Evolutionary conservation across 1,140 invertebrate species (phyloP), one percentile per base, ranked within the genome.

Genomic region (Drosophila chauvacae): DNA sequence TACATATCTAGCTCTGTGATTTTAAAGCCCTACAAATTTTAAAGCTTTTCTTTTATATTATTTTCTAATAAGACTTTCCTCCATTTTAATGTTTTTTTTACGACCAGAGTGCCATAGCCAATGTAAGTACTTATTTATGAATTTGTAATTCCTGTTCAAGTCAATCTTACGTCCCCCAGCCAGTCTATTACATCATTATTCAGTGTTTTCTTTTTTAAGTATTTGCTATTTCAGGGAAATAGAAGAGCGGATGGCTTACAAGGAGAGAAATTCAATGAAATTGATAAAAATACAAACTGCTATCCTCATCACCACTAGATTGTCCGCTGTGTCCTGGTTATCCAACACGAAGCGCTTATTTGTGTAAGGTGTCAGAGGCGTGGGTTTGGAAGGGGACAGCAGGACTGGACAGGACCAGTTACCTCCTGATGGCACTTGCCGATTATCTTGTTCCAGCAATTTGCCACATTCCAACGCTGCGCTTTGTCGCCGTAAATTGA

Each of bases 401-500:
- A 4, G 33, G 33, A 14, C 2, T 7, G 50, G 61, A 18, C 23
- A 28, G 45, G 20, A 41, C 26, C 33, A n/a, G 35, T 35, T 41
- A 23, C 33, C 48, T 55, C 30, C 33, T 56, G 66, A 72, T 42
- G 70, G 30, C 39, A 11, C 23, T 72, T 42, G 37, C 48, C 69
- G 68, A 73, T 73, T 73, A 73, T 60, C 70, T 53, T 74, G 71
- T 73, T 61, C 56, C 56, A 61, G 70, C 56, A 73, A 61, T 73
- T 74, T 73, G 57, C 69, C 57, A 45, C 69, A 73, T 73, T 77
- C 41, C 74, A 39, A 65, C 14, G 37, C 51, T 55, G 60, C 57
- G 62, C 48, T 78, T 80, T 71, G 66, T 72, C 35, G 44, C 65
- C 68, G 73, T 76, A 87, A 88, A 88, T 85, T 81, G 85, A 90